Evolutionary conservation across 2,113 vertebrate species (phyloP).

Genomic region (Solenodon paradoxus): DNA sequence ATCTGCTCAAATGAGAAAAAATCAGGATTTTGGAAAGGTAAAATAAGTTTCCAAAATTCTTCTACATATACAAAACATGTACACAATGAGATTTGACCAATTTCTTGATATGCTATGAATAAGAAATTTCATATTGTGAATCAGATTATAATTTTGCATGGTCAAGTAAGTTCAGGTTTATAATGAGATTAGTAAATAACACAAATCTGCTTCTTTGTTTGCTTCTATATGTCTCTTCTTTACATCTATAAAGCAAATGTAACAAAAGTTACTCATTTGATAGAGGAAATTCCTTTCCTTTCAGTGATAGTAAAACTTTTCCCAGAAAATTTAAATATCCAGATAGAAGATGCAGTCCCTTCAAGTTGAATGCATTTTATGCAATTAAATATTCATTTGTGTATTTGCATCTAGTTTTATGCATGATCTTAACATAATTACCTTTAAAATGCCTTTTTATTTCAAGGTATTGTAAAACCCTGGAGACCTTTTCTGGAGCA

Average conservation of each 20-base stretch:
- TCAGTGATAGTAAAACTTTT: not conserved
- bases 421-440: not conserved
- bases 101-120: not conserved
- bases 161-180: not conserved
- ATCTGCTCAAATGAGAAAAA: not conserved
- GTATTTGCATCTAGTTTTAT: not conserved
- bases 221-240: not conserved
- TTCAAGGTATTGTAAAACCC: not conserved
- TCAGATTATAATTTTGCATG: not conserved
- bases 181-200: not conserved
- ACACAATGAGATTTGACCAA: not conserved
- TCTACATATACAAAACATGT: not conserved
- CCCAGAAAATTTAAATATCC: not conserved
- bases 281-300: not conserved
- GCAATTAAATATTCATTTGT: not conserved
- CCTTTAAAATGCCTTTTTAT: not conserved
- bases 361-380: not conserved
- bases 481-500: not conserved
- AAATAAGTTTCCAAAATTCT: not conserved
- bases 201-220: not conserved
- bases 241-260: not conserved
- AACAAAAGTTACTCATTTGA: not conserved
- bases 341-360: not conserved
- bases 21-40: not conserved
- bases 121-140: not conserved